Conservation (phyloP, 2,113 vertebrate genomes). For the Datnioides undecimradiatus region DNA sequence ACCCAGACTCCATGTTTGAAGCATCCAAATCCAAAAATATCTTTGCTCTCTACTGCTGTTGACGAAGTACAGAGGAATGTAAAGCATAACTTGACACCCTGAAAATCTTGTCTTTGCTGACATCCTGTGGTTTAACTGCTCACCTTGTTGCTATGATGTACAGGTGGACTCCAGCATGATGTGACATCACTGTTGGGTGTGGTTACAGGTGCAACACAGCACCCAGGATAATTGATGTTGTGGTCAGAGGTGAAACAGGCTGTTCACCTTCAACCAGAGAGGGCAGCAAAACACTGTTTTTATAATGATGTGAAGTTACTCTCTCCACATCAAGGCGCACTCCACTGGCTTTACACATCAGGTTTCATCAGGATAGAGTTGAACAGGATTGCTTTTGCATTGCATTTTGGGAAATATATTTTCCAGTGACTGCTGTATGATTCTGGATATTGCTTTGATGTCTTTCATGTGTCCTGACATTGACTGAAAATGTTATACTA, state of each 20-base stretch:
- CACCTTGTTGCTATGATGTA: background rate
- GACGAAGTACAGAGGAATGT: background rate
- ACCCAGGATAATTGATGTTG: background rate
- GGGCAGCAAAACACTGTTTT: background rate
- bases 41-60: background rate
- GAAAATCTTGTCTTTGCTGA: background rate
- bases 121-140: background rate
- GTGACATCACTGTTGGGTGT: constrained; percentile 1
- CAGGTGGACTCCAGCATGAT: background rate
- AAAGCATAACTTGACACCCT: background rate
- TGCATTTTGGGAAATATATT: background rate
- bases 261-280: background rate
- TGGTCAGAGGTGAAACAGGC: background rate
- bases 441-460: background rate
- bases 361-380: background rate
- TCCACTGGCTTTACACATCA: background rate
- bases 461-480: background rate
- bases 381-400: background rate
- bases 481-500: background rate
- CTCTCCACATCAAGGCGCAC: background rate
- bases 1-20: background rate
- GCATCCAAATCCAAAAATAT: background rate
- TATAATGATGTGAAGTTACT: background rate
- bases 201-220: background rate
- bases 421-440: background rate